Conservation (phyloP, 2,888 invertebrate species). For the Hydropsyche betteni region DNA sequence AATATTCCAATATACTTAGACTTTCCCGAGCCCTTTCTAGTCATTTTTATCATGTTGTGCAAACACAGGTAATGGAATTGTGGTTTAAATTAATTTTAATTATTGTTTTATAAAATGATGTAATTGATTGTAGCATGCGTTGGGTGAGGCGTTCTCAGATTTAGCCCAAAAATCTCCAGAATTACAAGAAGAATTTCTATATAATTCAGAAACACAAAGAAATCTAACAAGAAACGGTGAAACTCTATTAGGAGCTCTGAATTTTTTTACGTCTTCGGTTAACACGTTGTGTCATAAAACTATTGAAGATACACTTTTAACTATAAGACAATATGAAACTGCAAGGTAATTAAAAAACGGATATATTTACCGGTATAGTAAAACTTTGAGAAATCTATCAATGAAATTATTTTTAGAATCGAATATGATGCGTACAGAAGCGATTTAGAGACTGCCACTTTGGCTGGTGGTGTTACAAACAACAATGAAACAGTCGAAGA, state of each 20-base stretch:
- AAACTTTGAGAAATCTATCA: no score
- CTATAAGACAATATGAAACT: conserved; percentile 70
- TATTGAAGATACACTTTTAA: conserved; percentile 90
- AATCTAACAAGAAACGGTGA: conserved; percentile 94
- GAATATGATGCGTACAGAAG: conserved; percentile 98
- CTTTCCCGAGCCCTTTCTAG: conserved; percentile 85
- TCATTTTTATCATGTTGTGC: conserved; percentile 88
- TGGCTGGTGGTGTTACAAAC: conserved; percentile 58
- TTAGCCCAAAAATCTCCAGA: conserved; percentile 96
- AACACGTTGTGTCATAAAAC: conserved; percentile 97
- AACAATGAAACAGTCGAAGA: conserved; percentile 70
- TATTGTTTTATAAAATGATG: conserved; percentile 1
- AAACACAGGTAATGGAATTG: conserved; percentile 62
- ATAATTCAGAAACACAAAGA: conserved; percentile 95
- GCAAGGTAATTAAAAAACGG: conserved; percentile 61
- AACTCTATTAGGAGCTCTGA: conserved; percentile 88
- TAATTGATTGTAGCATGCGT: conserved; percentile 71
- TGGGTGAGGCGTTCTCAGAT: conserved; percentile 94
- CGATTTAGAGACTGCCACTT: conserved; percentile 86
- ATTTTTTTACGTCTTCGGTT: conserved; percentile 95
- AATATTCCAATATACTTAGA: conserved; percentile 87
- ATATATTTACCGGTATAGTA: not conserved
- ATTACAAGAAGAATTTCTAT: conserved; percentile 91
- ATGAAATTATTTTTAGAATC: conserved; percentile 68
- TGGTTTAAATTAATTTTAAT: not conserved